Evolutionary conservation across 2,797 vertebrate genomes (phyloP).

Genomic region (Discoglossus pictus): DNA sequence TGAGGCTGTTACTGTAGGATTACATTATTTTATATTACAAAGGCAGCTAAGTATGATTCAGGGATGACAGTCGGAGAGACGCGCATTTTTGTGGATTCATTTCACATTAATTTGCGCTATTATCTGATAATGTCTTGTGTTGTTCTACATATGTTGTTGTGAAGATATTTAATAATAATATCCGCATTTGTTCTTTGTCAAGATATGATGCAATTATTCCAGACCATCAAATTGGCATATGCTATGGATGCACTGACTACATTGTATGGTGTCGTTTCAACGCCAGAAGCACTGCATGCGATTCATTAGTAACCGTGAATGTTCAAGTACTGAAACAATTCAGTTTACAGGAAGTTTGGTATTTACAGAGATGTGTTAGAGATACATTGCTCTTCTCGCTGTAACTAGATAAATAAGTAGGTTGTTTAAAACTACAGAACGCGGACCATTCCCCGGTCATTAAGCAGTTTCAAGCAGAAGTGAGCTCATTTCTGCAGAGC

Average conservation of each 20-base stretch:
- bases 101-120: too few species aligned
- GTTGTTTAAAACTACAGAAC: slow-evolving; percentile 50
- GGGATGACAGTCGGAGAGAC: too few species aligned
- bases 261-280: background rate
- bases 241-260: too few species aligned
- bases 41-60: too few species aligned
- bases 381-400: slow-evolving; percentile 37
- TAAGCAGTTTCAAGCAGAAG: slow-evolving; percentile 48
- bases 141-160: too few species aligned
- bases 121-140: too few species aligned
- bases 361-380: slow-evolving; percentile 45
- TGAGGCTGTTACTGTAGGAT: slow-evolving; percentile 13
- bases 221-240: too few species aligned
- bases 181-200: too few species aligned
- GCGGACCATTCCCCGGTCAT: slow-evolving; percentile 47
- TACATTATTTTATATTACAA: too few species aligned
- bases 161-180: too few species aligned
- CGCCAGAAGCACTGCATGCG: slow-evolving; percentile 14
- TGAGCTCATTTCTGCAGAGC: slow-evolving; percentile 37
- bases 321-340: slow-evolving; percentile 33
- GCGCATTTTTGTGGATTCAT: too few species aligned
- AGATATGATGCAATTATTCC: too few species aligned
- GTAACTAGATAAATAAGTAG: slow-evolving; percentile 47
- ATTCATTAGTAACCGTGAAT: slow-evolving; percentile 27
- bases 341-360: slow-evolving; percentile 36